Base-by-base conservation (phyloP, 1,140 invertebrate species). In the Oedothorax gibbosus region DNA sequence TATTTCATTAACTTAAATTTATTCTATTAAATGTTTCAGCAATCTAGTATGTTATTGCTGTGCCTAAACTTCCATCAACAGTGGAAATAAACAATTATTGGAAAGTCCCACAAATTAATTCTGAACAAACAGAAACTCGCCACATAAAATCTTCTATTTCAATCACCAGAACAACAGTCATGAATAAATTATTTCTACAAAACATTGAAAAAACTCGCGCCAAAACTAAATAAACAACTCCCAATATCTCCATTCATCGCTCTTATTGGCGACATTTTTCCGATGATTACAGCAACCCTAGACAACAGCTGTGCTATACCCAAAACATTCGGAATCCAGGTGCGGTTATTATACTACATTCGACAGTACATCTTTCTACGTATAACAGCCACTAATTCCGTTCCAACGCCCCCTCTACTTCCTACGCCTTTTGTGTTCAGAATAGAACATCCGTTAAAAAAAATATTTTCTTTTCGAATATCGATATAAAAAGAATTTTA, bases 321-420 rank as follows among this genome's bases (percentile, higher is more conserved):
- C 77, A 79, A 75, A 64, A 57, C 77, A 79, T 68, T 62, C 64
- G 14, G 51, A 68, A 79, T 51, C 77, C 77, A 79, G 77, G 62
- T 79, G 77, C 53, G 56, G 9, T 68, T 54, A 68, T 68, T 79
- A 53, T 79, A 56, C 68, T 79, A 5, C 77, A 68, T 68, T 79
- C 77, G 77, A 54, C 77, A 68, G 50, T 49, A 11, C 68, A 68
- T 79, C 62, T 56, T 66, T 79, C 77, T n/a, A 56, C 77, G 64
- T 68, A 79, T 66, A 68, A 79, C 77, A 65, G 75, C 49, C 18
- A 15, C 20, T 20, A 54, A 57, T 56, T 57, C 51, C 18, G 14
- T 18, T n/a, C 21, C 8, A 64, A 50, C 49, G 49, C 75, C 51
- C 65, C 20, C 14, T 18, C 53, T 49, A 10, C 10, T 57, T 51